Evolutionary conservation across 2,797 vertebrate species (phyloP).

Genomic region (Anomalospiza imberbis): DNA sequence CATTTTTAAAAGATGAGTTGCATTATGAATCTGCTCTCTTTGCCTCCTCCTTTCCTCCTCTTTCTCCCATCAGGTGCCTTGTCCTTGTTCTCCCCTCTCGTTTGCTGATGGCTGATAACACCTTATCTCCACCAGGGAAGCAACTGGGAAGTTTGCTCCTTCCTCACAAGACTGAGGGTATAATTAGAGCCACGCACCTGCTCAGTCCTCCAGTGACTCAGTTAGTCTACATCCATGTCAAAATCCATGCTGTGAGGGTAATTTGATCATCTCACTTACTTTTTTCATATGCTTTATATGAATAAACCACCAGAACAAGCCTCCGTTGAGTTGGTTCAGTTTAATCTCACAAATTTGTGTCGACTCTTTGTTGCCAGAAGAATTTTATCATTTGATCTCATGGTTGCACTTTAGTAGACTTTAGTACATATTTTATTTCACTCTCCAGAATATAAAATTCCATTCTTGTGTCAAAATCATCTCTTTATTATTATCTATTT

Average conservation of each 20-base stretch:
- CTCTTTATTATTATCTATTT: constrained; percentile 48
- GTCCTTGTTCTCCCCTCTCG: constrained; percentile 63
- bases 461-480: constrained; percentile 42
- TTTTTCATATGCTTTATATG: constrained; percentile 7
- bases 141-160: constrained; percentile 48
- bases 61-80: constrained; percentile 55
- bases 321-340: background rate
- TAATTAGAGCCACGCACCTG: constrained; percentile 67
- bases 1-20: background rate
- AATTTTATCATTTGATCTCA: constrained; percentile 21
- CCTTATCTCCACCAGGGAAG: constrained; percentile 62
- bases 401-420: constrained; percentile 9
- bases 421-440: constrained; percentile 27
- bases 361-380: constrained; percentile 24
- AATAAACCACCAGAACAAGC: constrained; percentile 38
- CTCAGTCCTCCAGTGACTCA: constrained; percentile 53
- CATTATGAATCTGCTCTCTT: background rate
- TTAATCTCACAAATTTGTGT: constrained; percentile 44
- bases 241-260: constrained; percentile 66
- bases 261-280: constrained; percentile 33
- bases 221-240: constrained; percentile 61
- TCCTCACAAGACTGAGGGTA: constrained; percentile 53
- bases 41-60: background rate
- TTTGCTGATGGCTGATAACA: constrained; percentile 63
- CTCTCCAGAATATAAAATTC: constrained; percentile 28